Percentiles rank a stretch among this genome's conserved stretches.
Evolutionary conservation across 1,140 invertebrate species (phyloP).

Genomic region (Pachyrhynchus sulphureomaculatus): DNA sequence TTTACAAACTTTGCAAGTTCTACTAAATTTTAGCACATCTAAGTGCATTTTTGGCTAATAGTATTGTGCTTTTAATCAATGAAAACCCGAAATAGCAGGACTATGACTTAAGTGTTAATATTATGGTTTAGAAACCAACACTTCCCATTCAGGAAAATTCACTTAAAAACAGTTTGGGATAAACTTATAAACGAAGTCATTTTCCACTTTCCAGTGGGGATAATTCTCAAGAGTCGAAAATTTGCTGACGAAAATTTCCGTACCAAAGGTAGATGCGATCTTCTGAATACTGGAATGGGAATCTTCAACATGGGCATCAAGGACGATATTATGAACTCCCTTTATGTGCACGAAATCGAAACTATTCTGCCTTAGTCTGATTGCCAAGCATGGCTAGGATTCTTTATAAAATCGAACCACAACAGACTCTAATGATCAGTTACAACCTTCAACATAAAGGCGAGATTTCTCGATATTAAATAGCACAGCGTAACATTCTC

Average conservation of each 20-base stretch:
- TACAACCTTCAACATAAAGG: conserved; percentile 52
- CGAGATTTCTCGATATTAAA: conserved; percentile 51
- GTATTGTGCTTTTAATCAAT: conserved; percentile 13
- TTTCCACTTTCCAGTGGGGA: conserved; percentile 20
- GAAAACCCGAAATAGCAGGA: conserved; percentile 15
- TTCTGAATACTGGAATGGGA: background rate
- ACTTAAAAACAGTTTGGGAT: background rate
- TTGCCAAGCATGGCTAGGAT: conserved; percentile 18
- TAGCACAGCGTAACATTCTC: conserved; percentile 54
- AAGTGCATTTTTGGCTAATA: conserved; percentile 30
- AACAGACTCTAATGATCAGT: conserved; percentile 43
- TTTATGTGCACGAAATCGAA: conserved; percentile 19
- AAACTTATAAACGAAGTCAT: conserved; percentile 25
- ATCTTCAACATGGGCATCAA: conserved; percentile 19
- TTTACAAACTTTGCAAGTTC: conserved; percentile 21
- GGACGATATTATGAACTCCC: conserved; percentile 15
- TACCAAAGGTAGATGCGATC: conserved; percentile 17
- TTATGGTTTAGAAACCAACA: conserved; percentile 24
- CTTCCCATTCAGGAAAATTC: conserved; percentile 25
- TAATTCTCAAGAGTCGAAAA: conserved; percentile 1
- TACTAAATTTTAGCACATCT: conserved; percentile 16
- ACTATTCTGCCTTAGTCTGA: conserved; percentile 12
- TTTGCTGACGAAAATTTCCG: conserved; percentile 1
- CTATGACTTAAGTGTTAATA: conserved; percentile 17
- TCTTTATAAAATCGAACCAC: conserved; percentile 13